These are phyloP conservation scores for Cyclargus thomasi DNA, from an alignment of 1,140 invertebrate genomes.

Conservation along the genomic window DNA sequence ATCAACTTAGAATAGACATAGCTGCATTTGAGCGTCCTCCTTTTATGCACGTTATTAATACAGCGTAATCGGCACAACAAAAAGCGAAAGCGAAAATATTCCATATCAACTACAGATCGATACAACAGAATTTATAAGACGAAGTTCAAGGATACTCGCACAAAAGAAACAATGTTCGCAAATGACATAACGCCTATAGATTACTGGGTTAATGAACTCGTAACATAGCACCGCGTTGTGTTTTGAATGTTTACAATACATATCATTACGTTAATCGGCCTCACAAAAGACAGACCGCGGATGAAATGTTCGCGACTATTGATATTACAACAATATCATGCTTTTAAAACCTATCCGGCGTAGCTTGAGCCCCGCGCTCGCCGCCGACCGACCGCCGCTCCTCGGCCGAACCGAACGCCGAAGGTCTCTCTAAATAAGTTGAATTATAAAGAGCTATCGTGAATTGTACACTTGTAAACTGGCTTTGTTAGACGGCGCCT, in stretches of 20 bases:
- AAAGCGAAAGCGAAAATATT: not conserved
- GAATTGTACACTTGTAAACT: slow-evolving; percentile 73
- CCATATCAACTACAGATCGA: not conserved
- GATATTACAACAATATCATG: slow-evolving; percentile 68
- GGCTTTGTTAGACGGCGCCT: slow-evolving; percentile 66
- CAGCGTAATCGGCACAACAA: not conserved
- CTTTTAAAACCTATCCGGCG: slow-evolving; percentile 64
- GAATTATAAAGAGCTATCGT: slow-evolving; percentile 69
- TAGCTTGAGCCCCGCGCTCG: slow-evolving; percentile 41
- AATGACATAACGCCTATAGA: slow-evolving; percentile 14
- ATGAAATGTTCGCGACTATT: slow-evolving; percentile 69
- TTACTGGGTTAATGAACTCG: slow-evolving; percentile 21
- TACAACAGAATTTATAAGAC: not conserved
- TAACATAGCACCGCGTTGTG: slow-evolving; percentile 27
- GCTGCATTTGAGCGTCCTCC: not conserved
- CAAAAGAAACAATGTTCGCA: not conserved
- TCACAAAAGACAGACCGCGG: slow-evolving; percentile 32
- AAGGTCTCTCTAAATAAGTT: slow-evolving; percentile 55
- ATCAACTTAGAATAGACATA: not conserved
- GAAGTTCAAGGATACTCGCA: not conserved
- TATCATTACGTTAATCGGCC: slow-evolving; percentile 63
- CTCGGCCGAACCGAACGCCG: slow-evolving; percentile 37
- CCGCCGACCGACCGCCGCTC: slow-evolving; percentile 27
- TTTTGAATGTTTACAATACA: slow-evolving; percentile 45
- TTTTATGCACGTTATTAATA: not conserved